Conservation (phyloP, 2,113 vertebrate genomes). For the Rhagologus leucostigma region DNA sequence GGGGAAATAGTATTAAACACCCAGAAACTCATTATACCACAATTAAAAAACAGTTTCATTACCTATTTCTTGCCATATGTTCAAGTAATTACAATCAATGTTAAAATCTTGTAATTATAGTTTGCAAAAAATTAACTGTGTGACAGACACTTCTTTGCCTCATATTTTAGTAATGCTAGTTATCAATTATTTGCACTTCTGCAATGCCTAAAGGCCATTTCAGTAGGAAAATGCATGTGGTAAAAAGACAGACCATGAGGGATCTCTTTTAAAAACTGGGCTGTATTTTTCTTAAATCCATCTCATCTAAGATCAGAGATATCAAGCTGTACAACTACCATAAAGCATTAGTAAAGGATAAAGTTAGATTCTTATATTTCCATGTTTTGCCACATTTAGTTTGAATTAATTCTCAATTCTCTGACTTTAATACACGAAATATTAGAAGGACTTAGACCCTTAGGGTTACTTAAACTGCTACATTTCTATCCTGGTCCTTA, state of each 20-base stretch:
- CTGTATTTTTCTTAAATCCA: neutral
- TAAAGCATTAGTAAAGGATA: neutral
- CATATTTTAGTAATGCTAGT: slow-evolving; percentile 12
- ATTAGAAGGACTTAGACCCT: neutral
- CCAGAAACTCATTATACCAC: slow-evolving; percentile 1
- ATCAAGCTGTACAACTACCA: neutral
- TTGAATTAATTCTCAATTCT: neutral
- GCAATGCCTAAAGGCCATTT: neutral
- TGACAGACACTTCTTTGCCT: neutral
- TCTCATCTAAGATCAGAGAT: neutral
- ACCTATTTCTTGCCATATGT: neutral
- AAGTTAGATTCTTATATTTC: neutral
- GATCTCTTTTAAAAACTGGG: neutral
- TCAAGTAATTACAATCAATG: slow-evolving; percentile 18
- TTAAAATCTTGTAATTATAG: slow-evolving; percentile 23
- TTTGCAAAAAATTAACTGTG: slow-evolving; percentile 14
- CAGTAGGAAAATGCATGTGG: neutral
- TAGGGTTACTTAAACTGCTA: neutral
- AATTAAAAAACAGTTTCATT: neutral
- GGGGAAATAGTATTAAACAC: neutral
- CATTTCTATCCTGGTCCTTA: neutral
- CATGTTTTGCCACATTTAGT: neutral
- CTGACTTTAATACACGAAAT: neutral
- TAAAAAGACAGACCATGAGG: neutral
- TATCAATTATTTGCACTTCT: slow-evolving; percentile 1